phyloP scores from a whole-genome alignment of 1,140 invertebrate genomes.

The Cecropterus lyciades region DNA sequence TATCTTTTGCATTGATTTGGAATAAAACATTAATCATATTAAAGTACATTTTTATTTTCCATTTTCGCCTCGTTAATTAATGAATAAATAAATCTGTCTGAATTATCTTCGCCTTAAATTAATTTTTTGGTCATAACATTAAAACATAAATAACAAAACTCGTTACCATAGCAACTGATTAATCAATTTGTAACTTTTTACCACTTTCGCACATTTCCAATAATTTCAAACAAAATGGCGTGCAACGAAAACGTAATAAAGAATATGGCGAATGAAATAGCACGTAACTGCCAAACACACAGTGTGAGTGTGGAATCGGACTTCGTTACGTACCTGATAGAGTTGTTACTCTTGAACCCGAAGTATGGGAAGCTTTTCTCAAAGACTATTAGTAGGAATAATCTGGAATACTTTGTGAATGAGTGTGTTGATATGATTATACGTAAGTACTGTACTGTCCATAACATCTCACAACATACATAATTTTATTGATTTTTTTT shows the following conservation, averaged over 20 bases:
- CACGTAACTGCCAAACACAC: conserved; percentile 61
- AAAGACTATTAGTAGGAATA: conserved; percentile 71
- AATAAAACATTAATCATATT: too few relatives aligned
- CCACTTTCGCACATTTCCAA: conserved; percentile 6
- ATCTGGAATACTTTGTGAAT: conserved; percentile 79
- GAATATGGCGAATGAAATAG: conserved; percentile 83
- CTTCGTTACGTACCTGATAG: conserved; percentile 72
- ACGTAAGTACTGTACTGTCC: conserved; percentile 64
- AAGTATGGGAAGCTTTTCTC: conserved; percentile 79
- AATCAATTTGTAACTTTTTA: conserved; percentile 17
- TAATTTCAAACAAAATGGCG: conserved; percentile 58
- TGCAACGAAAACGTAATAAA: conserved; percentile 77
- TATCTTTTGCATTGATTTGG: too few relatives aligned
- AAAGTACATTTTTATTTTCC: too few relatives aligned
- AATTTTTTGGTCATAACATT: too few relatives aligned
- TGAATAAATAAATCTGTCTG: too few relatives aligned
- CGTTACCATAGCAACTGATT: conserved; percentile 43
- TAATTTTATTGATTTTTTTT: too few relatives aligned
- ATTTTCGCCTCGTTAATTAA: too few relatives aligned
- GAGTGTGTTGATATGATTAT: conserved; percentile 74
- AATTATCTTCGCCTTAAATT: too few relatives aligned
- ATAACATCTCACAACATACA: too few relatives aligned
- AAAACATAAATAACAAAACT: neutral
- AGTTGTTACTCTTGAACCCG: conserved; percentile 81
- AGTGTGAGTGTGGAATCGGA: conserved; percentile 60